These are phyloP conservation scores for Promerops cafer DNA, from an alignment of 2,113 vertebrate species.

Conservation along the genomic window DNA sequence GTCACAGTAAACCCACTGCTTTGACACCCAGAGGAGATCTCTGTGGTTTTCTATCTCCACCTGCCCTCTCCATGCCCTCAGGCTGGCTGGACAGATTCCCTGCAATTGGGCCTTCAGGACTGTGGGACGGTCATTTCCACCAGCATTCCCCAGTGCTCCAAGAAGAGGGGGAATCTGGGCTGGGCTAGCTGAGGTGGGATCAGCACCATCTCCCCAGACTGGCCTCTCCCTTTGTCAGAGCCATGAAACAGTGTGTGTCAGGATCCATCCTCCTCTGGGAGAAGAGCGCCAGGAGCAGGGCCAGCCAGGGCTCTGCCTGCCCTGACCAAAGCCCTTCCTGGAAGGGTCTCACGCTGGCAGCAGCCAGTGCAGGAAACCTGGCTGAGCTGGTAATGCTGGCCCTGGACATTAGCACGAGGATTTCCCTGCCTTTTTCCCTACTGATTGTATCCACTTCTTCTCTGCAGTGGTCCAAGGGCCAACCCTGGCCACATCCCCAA, in stretches of 20 bases:
- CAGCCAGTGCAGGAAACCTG: not conserved
- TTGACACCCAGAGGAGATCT: not conserved
- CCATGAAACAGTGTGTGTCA: not conserved
- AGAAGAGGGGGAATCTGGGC: not conserved
- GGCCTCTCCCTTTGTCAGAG: not conserved
- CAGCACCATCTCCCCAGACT: not conserved
- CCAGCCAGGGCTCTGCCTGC: not conserved
- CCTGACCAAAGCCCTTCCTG: not conserved
- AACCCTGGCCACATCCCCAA: slow-evolving; percentile 32
- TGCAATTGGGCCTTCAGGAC: not conserved
- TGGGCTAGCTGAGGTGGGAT: not conserved
- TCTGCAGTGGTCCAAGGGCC: slow-evolving; percentile 24
- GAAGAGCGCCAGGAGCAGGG: not conserved
- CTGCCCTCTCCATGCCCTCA: not conserved
- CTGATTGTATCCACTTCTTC: not conserved
- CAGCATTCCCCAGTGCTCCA: not conserved
- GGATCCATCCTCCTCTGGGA: not conserved
- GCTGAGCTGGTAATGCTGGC: not conserved
- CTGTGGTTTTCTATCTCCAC: not conserved
- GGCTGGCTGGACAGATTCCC: not conserved
- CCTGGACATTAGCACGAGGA: not conserved
- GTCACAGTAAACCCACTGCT: not conserved
- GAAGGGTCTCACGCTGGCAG: not conserved
- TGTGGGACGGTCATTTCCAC: not conserved
- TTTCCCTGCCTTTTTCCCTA: not conserved